Conservation (phyloP, 2,797 vertebrate species). For the Pogoniulus pusillus region DNA sequence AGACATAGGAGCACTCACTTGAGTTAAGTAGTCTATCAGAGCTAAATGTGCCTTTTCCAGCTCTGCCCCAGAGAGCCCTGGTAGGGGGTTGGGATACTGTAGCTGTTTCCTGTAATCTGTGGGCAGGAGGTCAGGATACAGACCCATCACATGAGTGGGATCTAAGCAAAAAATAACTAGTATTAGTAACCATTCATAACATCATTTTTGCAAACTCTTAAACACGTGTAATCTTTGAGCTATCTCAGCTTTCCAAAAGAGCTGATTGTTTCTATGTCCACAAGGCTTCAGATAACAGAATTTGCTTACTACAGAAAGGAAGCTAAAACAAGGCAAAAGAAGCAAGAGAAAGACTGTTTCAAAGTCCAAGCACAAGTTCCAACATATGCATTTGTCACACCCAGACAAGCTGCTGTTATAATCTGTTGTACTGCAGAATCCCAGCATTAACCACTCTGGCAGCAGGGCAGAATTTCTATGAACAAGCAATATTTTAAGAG, state of each 20-base stretch:
- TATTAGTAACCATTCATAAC: conserved; percentile 32
- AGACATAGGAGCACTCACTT: conserved; percentile 77
- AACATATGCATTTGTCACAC: not conserved
- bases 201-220: not conserved
- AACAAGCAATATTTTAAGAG: not conserved
- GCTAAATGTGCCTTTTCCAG: conserved; percentile 97
- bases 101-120: conserved; percentile 96
- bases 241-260: not conserved
- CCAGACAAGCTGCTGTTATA: not conserved
- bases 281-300: not conserved
- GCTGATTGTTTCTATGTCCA: not conserved
- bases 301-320: not conserved
- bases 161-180: conserved; percentile 77
- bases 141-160: conserved; percentile 97
- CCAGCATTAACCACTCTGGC: not conserved
- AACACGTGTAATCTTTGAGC: not conserved
- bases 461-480: not conserved
- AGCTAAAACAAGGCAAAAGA: not conserved
- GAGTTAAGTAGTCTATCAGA: conserved; percentile 98
- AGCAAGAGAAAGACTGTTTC: not conserved
- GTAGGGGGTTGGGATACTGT: conserved; percentile 95
- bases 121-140: conserved; percentile 96
- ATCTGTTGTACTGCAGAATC: not conserved
- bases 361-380: not conserved
- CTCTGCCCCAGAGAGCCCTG: conserved; percentile 89